These are phyloP conservation scores for Drosophila stalkeri DNA, from an alignment of 2,888 invertebrate species.

Conservation along the genomic window DNA sequence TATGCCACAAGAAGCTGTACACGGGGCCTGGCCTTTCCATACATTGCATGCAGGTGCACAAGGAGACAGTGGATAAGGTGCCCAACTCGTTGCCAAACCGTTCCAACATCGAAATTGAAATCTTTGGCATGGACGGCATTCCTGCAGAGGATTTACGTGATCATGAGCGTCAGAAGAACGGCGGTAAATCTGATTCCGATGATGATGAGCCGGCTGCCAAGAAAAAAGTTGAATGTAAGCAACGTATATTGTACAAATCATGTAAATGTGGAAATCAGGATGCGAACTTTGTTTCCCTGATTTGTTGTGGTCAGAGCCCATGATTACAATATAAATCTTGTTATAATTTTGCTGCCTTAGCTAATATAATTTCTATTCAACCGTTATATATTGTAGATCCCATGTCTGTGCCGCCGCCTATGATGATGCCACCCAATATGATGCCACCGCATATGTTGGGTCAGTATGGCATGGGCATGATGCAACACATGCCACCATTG, in stretches of 20 bases:
- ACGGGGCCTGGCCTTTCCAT: conserved; percentile 98
- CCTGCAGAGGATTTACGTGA: conserved; percentile 97
- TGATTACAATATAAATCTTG: not conserved
- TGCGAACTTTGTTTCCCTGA: not conserved
- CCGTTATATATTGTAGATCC: conserved; percentile 64
- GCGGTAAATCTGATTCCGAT: conserved; percentile 92
- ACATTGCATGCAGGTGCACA: conserved; percentile 99
- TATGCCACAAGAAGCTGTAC: conserved; percentile 99
- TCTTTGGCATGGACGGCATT: conserved; percentile 99
- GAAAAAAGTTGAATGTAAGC: conserved; percentile 86
- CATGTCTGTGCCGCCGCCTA: conserved; percentile 85
- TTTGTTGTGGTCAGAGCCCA: not conserved
- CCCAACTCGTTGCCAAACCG: conserved; percentile 99
- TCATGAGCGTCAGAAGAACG: conserved; percentile 94
- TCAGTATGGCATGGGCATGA: conserved; percentile 87
- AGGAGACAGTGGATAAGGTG: conserved; percentile 99
- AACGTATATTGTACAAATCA: not conserved
- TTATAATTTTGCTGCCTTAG: not conserved
- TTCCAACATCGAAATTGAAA: conserved; percentile 99
- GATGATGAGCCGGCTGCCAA: conserved; percentile 93
- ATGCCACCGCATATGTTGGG: conserved; percentile 88
- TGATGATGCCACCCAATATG: conserved; percentile 88
- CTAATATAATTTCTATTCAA: not conserved
- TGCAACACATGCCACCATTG: conserved; percentile 90
- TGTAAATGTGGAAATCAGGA: not conserved